Percentiles rank a stretch among this genome's conserved stretches.
These are phyloP conservation scores for Tiliqua scincoides DNA, from an alignment of 2,113 vertebrate genomes.

Conservation along the genomic window DNA sequence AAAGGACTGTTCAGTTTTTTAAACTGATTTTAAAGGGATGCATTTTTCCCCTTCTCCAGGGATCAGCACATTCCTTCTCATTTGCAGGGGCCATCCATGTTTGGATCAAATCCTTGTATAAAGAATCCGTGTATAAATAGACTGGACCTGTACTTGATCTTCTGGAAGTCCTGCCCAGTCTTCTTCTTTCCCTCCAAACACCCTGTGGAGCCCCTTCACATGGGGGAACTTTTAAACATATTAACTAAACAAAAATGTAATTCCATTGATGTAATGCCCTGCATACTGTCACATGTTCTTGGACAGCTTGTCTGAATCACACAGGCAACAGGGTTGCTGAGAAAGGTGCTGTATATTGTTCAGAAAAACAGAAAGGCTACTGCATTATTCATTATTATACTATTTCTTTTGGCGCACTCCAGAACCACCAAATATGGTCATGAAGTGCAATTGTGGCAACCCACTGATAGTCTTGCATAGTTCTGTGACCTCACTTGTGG, in stretches of 20 bases:
- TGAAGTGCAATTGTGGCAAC: neutral
- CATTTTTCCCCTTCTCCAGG: no score
- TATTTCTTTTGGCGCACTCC: neutral
- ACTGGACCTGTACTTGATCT: no score
- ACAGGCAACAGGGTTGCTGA: neutral
- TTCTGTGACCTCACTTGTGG: constrained; percentile 8
- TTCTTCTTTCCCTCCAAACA: neutral
- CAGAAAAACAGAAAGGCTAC: neutral
- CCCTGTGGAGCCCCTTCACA: neutral
- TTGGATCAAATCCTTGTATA: no score
- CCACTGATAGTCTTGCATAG: no score
- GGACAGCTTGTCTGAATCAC: neutral
- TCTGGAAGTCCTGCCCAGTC: neutral
- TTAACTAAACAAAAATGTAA: neutral
- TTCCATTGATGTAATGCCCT: neutral
- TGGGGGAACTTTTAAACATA: neutral
- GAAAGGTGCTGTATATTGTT: neutral
- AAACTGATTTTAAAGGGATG: no score
- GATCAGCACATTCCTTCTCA: no score
- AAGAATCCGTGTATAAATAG: no score
- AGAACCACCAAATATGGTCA: neutral
- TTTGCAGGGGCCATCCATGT: no score
- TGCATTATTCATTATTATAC: neutral
- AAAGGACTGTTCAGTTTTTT: no score
- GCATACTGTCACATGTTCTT: neutral